These are phyloP conservation scores for Diloba caeruleocephala DNA, from an alignment of 2,888 invertebrate species.

Conservation along the genomic window DNA sequence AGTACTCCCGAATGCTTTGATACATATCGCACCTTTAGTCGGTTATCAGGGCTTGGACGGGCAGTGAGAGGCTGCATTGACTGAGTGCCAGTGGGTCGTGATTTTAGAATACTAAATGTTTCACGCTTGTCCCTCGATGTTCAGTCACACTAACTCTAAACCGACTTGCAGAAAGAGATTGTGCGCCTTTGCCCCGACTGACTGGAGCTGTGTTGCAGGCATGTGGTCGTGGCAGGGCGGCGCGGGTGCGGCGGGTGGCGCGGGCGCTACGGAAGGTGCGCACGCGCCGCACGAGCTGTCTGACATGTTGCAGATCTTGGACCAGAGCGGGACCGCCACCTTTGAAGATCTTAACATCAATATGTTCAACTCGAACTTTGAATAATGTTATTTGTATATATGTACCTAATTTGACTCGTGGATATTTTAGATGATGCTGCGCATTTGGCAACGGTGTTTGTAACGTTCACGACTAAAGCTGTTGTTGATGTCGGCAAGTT, in stretches of 20 bases:
- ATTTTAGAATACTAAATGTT: too few species aligned
- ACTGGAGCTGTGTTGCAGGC: conserved; percentile 74
- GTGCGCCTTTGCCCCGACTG: too few species aligned
- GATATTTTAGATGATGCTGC: conserved; percentile 13
- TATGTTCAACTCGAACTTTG: conserved; percentile 94
- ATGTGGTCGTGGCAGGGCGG: conserved; percentile 95
- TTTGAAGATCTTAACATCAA: conserved; percentile 96
- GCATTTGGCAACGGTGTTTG: conserved; percentile 12
- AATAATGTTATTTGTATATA: conserved; percentile 63
- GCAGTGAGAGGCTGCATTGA: too few species aligned
- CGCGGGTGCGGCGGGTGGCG: conserved; percentile 66
- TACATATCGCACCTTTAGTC: too few species aligned
- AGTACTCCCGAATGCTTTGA: too few species aligned
- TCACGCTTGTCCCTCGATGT: too few species aligned
- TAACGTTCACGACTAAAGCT: conserved; percentile 2
- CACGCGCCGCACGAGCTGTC: conserved; percentile 93
- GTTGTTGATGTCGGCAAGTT: conserved; percentile 11
- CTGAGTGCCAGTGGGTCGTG: too few species aligned
- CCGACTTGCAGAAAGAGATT: too few species aligned
- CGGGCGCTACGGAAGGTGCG: conserved; percentile 64
- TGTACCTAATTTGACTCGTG: conserved; percentile 38
- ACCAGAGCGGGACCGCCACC: conserved; percentile 94
- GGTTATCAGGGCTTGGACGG: too few species aligned
- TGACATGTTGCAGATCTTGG: conserved; percentile 97
- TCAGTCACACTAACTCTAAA: too few species aligned